Conservation (phyloP, 2,888 invertebrate genomes). For the Enchytraeus crypticus region DNA sequence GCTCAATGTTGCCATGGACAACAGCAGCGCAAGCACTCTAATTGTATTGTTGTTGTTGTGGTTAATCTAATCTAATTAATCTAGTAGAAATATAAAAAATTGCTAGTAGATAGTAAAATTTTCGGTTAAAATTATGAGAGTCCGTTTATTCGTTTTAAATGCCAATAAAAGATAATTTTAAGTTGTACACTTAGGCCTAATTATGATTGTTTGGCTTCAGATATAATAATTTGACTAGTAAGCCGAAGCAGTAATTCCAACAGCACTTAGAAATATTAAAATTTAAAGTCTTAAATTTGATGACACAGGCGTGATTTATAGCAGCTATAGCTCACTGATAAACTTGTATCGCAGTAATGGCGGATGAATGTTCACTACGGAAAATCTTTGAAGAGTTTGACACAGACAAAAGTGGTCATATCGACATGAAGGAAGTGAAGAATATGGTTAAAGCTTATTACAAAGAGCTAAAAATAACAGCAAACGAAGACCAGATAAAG, state of each 20-base stretch:
- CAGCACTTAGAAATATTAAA: not conserved
- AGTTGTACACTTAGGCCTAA: no score
- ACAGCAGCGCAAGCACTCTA: no score
- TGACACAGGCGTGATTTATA: not conserved
- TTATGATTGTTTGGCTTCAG: no score
- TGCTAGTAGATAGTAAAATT: no score
- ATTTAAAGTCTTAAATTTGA: not conserved
- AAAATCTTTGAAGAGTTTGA: conserved; percentile 3
- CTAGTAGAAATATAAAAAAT: no score
- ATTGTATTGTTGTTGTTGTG: no score
- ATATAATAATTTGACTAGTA: no score
- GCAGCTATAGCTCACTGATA: not conserved
- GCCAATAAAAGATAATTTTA: no score
- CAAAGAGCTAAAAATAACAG: not conserved
- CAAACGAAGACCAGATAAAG: not conserved
- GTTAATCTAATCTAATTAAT: no score
- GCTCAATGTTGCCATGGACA: no score
- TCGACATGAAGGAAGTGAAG: conserved; percentile 3
- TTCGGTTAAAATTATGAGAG: no score
- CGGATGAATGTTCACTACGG: not conserved
- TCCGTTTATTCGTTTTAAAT: no score
- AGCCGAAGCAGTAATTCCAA: not conserved
- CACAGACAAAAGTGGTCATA: not conserved
- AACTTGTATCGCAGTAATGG: not conserved
- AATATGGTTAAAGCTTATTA: conserved; percentile 1